Evolutionary conservation across 2,113 vertebrate genomes (phyloP).

Genomic region (Scartelaos histophorus): DNA sequence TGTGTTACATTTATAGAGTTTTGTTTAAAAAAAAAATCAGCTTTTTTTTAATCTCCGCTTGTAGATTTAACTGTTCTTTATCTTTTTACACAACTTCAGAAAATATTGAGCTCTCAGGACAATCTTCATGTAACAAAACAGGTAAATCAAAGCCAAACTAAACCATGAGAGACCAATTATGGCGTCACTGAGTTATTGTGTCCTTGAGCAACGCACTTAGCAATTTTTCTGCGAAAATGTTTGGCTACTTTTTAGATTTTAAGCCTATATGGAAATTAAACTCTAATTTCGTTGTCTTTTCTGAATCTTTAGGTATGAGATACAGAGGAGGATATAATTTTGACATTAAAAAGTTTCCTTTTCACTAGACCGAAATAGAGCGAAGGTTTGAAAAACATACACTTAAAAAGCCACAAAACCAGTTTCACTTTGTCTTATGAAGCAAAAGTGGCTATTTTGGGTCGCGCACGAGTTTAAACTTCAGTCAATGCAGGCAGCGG

Average conservation of each 20-base stretch:
- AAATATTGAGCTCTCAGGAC: not conserved
- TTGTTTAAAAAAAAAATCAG: too few relatives aligned
- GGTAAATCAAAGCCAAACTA: not conserved
- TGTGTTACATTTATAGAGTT: too few relatives aligned
- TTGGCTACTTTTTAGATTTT: too few relatives aligned
- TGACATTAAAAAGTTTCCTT: conserved; percentile 37
- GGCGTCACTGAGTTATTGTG: too few relatives aligned
- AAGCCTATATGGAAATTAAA: too few relatives aligned
- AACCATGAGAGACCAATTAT: not conserved
- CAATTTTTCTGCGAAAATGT: too few relatives aligned
- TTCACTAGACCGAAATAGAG: conserved; percentile 8
- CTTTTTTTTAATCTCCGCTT: too few relatives aligned
- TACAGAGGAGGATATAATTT: not conserved
- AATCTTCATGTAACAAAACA: not conserved
- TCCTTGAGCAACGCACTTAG: too few relatives aligned
- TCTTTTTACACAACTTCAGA: not conserved
- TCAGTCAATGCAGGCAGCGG: not conserved
- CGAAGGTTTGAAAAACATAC: conserved; percentile 30
- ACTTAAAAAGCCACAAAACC: not conserved
- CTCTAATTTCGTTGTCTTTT: not conserved
- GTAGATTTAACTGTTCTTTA: not conserved
- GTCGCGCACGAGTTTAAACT: not conserved
- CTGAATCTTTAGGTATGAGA: not conserved
- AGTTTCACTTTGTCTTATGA: not conserved
- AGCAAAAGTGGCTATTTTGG: not conserved